Evolutionary conservation across 1,140 invertebrate genomes (phyloP), one percentile per base, ranked within the genome.

Genomic region (Hermetia illucens): DNA sequence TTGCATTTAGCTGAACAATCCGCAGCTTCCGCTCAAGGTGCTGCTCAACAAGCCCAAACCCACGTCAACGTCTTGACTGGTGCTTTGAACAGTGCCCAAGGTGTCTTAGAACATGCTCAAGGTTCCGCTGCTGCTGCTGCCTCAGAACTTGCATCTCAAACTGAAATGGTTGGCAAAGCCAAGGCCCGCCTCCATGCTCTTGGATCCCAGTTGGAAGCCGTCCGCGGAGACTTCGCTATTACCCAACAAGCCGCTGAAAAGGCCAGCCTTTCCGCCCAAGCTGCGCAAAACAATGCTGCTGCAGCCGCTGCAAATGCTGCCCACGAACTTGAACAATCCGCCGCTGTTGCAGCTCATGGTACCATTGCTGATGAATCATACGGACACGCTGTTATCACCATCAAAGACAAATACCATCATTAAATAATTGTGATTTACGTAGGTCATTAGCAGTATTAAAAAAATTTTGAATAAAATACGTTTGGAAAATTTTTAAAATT

Each of bases 111-210:
- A 3, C 66, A 66, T 31, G 62, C 66, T 1, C 46, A 48, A 1
- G 58, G 63, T 34, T 60, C 65, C 1, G 65, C 66, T 0, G 45
- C 57, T 1, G 63, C 61, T 40, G 52, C 66, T 0, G 55, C 61
- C 0, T 63, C 60, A 10, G 62, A 66, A 38, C 38, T 63, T 0
- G 66, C 65, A 0, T 58, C 63, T 2, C 65, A 68, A 34, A 64
- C 62, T 1, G 60, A 55, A 0, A 69, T 69, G 66, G 55, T 69
- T 0, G 62, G 63, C 0, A 55, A 61, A 12, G 64, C 65, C 0
- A 68, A 67, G 29, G 59, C 59, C 0, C 42, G 57, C 4, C 51
- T 61, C 3, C 55, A 63, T 10, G 36, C 54, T 1, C 50, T 67
- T 12, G 59, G 61, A 9, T 59, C 64, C 13, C 63, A 68, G 33